Evolutionary conservation across 2,113 vertebrate genomes (phyloP).

Genomic region (Lepidothrix coronata): DNA sequence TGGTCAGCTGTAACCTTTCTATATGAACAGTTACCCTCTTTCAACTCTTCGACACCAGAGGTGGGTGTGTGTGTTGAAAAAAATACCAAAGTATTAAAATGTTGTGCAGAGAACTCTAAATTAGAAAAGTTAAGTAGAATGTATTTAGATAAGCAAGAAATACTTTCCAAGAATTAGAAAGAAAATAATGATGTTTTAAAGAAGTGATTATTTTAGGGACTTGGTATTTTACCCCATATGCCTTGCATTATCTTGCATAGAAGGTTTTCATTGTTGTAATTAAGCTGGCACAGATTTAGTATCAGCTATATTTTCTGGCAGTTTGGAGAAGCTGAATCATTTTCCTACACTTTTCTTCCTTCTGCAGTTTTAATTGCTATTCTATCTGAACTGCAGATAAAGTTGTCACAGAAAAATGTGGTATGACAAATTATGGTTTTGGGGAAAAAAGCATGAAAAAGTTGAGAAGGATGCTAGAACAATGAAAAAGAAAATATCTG

Average conservation of each 20-base stretch:
- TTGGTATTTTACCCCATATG: neutral
- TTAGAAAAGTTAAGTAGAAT: neutral
- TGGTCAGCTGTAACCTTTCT: neutral
- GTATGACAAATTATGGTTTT: neutral
- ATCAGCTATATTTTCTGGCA: neutral
- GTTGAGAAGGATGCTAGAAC: neutral
- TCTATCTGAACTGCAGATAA: neutral
- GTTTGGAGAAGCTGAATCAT: neutral
- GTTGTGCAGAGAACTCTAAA: neutral
- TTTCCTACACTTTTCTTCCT: neutral
- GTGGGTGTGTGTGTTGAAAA: neutral
- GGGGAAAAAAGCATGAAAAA: neutral
- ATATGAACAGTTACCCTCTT: neutral
- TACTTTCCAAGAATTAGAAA: neutral
- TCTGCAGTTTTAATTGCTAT: neutral
- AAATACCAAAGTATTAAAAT: neutral
- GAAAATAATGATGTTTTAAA: neutral
- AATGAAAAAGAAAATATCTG: neutral
- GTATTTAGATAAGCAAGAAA: neutral
- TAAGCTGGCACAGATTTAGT: neutral
- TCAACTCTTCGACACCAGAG: neutral
- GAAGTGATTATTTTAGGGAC: neutral
- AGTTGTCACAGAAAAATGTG: neutral
- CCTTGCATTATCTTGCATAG: neutral
- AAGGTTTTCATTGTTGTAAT: neutral